Conservation (phyloP, 2,113 vertebrate genomes). For the Lagenorhynchus albirostris region DNA sequence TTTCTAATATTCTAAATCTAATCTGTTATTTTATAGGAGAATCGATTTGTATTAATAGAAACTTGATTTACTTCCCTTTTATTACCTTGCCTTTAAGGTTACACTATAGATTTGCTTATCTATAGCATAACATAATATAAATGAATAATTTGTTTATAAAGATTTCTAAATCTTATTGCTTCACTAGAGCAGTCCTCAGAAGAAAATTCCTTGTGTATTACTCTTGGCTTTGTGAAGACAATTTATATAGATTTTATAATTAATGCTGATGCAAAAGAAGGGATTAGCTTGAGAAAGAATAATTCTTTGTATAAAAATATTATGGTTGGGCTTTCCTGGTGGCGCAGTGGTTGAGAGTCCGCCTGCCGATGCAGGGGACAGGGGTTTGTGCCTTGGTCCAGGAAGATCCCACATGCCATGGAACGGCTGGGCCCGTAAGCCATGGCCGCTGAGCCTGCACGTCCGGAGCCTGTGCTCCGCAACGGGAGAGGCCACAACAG, state of each 20-base stretch:
- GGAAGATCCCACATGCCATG: too few relatives aligned
- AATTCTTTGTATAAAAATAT: conserved; percentile 14
- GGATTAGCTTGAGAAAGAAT: neutral
- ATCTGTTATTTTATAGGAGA: neutral
- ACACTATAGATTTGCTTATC: neutral
- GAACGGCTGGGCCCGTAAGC: too few relatives aligned
- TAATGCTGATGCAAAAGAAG: neutral
- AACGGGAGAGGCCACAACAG: too few relatives aligned
- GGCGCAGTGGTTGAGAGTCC: too few relatives aligned
- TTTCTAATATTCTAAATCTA: conserved; percentile 35
- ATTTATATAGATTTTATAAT: conserved; percentile 25
- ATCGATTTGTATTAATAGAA: neutral
- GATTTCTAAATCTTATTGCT: conserved; percentile 1
- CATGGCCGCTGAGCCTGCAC: too few relatives aligned
- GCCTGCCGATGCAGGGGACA: too few relatives aligned
- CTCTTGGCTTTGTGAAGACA: neutral
- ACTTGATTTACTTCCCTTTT: neutral
- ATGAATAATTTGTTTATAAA: neutral
- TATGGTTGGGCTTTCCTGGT: neutral
- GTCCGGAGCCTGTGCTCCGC: too few relatives aligned
- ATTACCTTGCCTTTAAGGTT: neutral
- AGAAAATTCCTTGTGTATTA: neutral
- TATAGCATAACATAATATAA: neutral
- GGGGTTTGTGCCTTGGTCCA: accelerated
- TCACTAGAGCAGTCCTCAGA: neutral